Conservation (phyloP, 2,113 vertebrate genomes). For the Silurus asotus region DNA sequence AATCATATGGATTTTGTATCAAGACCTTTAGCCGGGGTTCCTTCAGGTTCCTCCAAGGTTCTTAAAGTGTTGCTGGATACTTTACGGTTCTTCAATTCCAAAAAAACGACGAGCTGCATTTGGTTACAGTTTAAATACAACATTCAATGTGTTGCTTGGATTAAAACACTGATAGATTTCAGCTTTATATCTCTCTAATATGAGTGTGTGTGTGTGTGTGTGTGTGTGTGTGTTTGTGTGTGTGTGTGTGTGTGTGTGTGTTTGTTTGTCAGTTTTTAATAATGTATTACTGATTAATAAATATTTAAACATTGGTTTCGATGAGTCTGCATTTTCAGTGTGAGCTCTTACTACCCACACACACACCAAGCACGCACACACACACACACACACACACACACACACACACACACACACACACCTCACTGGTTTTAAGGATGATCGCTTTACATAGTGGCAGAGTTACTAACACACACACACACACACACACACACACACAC, state of each 20-base stretch:
- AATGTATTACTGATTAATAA: not conserved
- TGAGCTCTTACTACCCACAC: not conserved
- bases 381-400: constrained; percentile 13
- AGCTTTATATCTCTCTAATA: no score
- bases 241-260: no score
- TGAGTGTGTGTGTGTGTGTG: no score
- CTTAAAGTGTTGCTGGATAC: not conserved
- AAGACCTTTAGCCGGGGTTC: not conserved
- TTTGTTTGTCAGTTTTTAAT: not conserved
- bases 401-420: no score
- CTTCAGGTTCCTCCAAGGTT: not conserved
- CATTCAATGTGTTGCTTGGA: not conserved
- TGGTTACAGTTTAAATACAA: not conserved
- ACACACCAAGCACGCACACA: constrained; percentile 22
- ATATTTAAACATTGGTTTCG: not conserved
- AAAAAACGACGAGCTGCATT: not conserved
- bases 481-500: not conserved
- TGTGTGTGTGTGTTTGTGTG: no score
- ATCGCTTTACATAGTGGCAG: not conserved
- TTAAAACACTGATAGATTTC: not conserved
- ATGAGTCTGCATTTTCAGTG: not conserved
- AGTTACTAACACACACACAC: not conserved
- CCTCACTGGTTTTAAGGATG: no score
- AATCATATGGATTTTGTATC: not conserved
- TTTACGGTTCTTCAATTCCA: not conserved